Evolutionary conservation across 2,113 vertebrate species (phyloP), one percentile per base, ranked within the genome.

Genomic region (Gasterosteus aculeatus): DNA sequence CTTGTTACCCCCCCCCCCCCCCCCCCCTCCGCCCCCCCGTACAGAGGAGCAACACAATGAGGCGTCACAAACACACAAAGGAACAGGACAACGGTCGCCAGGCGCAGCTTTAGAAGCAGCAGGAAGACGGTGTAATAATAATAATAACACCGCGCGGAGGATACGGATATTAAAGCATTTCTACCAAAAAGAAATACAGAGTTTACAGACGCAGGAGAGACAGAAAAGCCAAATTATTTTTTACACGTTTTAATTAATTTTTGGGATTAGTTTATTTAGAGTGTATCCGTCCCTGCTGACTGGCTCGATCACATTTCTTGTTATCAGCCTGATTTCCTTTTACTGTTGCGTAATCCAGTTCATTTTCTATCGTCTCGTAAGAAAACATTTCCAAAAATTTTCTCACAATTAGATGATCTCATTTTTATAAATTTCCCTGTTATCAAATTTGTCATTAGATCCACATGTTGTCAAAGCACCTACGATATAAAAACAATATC

Each of bases 31-130:
- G 4, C 35, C 35, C 35, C 81, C 63, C 69, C 88, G 92, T 87
- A 90, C 91, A 89, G 86, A 85, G 82, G 78, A 92, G 88, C 84
- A 91, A 89, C 93, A 92, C 90, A 94, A 94, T 83, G 91, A 88
- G 91, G 87, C 88, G 83, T 81, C 83, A 85, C 75, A 58, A 80
- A 81, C 87, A 85, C 84, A 88, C 81, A 84, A 76, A 88, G 81
- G 80, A 82, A 90, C 85, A 81, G 68, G 73, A 85, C 79, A 67
- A 42, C 65, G 56, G 79, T 82, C 75, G 85, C 42, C 4, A 46
- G 12, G 35, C 77, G 77, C 83, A 88, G 80, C 69, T 86, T 83
- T 51, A 71, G 62, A 64, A 73, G 35, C 33, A 72, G 18, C 59
- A 61, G 29, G 9, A 53, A 35, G 4, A 5, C 0, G 0, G 58